Evolutionary conservation across 2,888 invertebrate genomes (phyloP).

Genomic region (Drosophila tripunctata): DNA sequence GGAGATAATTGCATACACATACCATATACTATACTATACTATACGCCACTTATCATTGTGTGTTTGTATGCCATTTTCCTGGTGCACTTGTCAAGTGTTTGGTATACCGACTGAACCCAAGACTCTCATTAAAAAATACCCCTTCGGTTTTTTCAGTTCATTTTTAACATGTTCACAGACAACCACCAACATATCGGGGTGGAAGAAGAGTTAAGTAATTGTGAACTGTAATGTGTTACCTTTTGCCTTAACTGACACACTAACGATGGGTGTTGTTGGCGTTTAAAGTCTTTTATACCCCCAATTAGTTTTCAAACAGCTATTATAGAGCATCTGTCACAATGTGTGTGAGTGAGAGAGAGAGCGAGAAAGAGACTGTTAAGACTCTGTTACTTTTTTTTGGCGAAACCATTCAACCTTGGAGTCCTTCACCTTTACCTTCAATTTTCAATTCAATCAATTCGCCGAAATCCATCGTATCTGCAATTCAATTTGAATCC

Average conservation of each 20-base stretch:
- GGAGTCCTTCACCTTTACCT: not conserved
- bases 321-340: slow-evolving; percentile 9
- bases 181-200: slow-evolving; percentile 37
- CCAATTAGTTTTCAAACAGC: slow-evolving; percentile 82
- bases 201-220: slow-evolving; percentile 60
- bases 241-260: slow-evolving; percentile 60
- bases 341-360: not conserved
- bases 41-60: slow-evolving; percentile 48
- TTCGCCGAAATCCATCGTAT: slow-evolving; percentile 15
- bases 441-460: slow-evolving; percentile 39
- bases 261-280: slow-evolving; percentile 41
- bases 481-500: slow-evolving; percentile 49
- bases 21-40: not conserved
- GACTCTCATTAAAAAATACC: slow-evolving; percentile 68
- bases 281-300: slow-evolving; percentile 80
- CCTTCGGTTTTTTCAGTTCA: slow-evolving; percentile 37
- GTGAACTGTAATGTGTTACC: slow-evolving; percentile 68
- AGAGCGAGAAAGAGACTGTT: not conserved
- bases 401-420: not conserved
- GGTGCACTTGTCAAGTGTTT: slow-evolving; percentile 75
- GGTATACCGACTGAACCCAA: slow-evolving; percentile 63
- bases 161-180: slow-evolving; percentile 28
- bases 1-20: slow-evolving; percentile 55
- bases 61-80: slow-evolving; percentile 56
- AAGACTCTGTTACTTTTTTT: not conserved